Conservation (phyloP, 2,113 vertebrate species). For the Perca flavescens region DNA sequence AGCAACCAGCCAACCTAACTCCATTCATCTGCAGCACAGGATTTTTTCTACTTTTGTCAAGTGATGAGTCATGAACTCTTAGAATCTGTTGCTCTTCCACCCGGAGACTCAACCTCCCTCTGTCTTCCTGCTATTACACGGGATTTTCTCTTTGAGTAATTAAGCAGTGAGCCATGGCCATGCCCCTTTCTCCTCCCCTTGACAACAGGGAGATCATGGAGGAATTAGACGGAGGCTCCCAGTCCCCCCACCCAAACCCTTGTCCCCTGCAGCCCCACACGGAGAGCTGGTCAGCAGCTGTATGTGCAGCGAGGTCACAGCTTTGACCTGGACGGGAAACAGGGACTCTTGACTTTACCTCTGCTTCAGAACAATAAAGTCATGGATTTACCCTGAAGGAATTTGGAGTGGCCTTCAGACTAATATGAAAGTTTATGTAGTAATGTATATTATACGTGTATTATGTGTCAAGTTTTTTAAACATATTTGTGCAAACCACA, state of each 20-base stretch:
- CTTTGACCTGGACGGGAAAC: too few species aligned
- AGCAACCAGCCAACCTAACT: not conserved
- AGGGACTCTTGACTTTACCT: too few species aligned
- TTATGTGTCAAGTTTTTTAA: too few species aligned
- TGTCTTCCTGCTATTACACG: conserved; percentile 38
- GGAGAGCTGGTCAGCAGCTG: too few species aligned
- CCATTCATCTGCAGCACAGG: conserved; percentile 10
- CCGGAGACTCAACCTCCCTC: conserved; percentile 12
- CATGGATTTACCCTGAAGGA: too few species aligned
- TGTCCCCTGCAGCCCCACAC: conserved; percentile 35
- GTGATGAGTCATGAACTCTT: conserved; percentile 1
- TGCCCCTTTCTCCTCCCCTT: conserved; percentile 58
- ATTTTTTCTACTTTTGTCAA: conserved; percentile 1
- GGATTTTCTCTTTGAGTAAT: conserved; percentile 51
- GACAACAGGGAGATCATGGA: conserved; percentile 23
- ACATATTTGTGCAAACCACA: too few species aligned
- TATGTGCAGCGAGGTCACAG: too few species aligned
- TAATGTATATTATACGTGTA: too few species aligned
- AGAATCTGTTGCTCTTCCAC: conserved; percentile 10
- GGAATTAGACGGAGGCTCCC: conserved; percentile 16
- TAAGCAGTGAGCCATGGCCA: conserved; percentile 35
- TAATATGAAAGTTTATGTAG: too few species aligned
- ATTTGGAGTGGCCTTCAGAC: too few species aligned
- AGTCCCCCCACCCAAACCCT: conserved; percentile 47
- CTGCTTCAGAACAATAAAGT: too few species aligned